phyloP scores from a whole-genome alignment of 2,888 invertebrate genomes.

The Diachrysia chrysitis region DNA sequence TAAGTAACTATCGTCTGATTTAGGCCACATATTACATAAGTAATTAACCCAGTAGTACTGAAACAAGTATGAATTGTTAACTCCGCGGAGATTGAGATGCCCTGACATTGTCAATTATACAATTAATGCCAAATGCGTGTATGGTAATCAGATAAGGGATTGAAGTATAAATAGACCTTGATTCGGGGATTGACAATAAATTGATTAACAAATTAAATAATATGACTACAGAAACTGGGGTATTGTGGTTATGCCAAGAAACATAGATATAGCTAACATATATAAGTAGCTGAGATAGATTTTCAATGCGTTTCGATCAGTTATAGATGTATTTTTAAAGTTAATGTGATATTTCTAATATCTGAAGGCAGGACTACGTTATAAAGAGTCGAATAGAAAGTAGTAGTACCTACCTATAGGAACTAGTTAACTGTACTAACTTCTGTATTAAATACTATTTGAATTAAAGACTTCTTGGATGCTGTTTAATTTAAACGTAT shows the following conservation, averaged over 20 bases:
- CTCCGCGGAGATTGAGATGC: constrained; percentile 52
- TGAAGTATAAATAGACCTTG: constrained; percentile 38
- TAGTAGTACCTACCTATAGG: too few relatives aligned
- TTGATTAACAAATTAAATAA: constrained; percentile 31
- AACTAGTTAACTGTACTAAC: too few relatives aligned
- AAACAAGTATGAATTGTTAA: constrained; percentile 60
- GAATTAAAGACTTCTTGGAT: background rate
- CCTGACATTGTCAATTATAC: constrained; percentile 63
- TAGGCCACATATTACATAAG: constrained; percentile 26
- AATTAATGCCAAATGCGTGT: constrained; percentile 53
- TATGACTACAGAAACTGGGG: constrained; percentile 15
- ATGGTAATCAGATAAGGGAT: constrained; percentile 52
- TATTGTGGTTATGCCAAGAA: background rate
- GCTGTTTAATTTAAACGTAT: background rate
- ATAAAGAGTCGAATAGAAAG: too few relatives aligned
- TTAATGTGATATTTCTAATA: too few relatives aligned
- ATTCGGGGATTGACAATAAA: constrained; percentile 30
- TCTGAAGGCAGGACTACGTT: too few relatives aligned
- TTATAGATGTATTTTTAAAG: too few relatives aligned
- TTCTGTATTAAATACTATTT: too few relatives aligned
- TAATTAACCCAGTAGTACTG: constrained; percentile 40
- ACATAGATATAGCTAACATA: background rate
- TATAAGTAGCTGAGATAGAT: too few relatives aligned
- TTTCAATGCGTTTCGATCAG: too few relatives aligned
- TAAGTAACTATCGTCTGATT: constrained; percentile 27